These are phyloP conservation scores for Pseudomyrmex concolor DNA, from an alignment of 1,140 invertebrate genomes.

Conservation along the genomic window DNA sequence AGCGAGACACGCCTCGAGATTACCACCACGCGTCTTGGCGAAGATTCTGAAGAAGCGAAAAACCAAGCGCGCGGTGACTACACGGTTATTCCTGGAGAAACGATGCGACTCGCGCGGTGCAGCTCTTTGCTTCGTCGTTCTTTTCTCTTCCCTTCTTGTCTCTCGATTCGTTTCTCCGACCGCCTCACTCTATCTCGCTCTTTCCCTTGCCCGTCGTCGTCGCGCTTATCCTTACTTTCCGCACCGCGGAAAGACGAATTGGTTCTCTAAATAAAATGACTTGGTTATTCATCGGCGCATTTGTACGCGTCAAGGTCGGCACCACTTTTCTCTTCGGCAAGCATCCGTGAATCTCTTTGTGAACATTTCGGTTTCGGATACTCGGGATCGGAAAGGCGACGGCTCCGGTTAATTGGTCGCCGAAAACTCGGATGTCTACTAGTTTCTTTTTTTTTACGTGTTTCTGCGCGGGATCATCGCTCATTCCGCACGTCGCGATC, in stretches of 20 bases:
- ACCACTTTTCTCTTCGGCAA: slow-evolving; percentile 67
- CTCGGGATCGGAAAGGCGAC: slow-evolving; percentile 14
- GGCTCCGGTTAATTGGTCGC: slow-evolving; percentile 69
- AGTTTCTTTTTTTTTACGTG: slow-evolving; percentile 51
- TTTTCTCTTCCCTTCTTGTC: slow-evolving; percentile 37
- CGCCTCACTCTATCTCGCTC: not conserved
- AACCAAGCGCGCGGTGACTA: slow-evolving; percentile 68
- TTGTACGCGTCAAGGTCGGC: slow-evolving; percentile 82
- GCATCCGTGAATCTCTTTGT: slow-evolving; percentile 67
- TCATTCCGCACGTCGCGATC: slow-evolving; percentile 58
- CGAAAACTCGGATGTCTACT: slow-evolving; percentile 52
- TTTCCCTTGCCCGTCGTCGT: slow-evolving; percentile 35
- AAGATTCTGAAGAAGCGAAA: slow-evolving; percentile 68
- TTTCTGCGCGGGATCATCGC: slow-evolving; percentile 34
- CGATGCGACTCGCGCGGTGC: slow-evolving; percentile 54
- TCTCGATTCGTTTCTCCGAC: slow-evolving; percentile 14
- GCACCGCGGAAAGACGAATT: slow-evolving; percentile 81
- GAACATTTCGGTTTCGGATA: slow-evolving; percentile 18
- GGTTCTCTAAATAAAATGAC: slow-evolving; percentile 85
- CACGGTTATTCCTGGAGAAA: slow-evolving; percentile 80
- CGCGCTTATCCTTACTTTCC: slow-evolving; percentile 52
- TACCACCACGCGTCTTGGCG: slow-evolving; percentile 48
- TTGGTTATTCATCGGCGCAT: slow-evolving; percentile 85
- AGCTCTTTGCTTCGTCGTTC: slow-evolving; percentile 45
- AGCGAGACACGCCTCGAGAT: slow-evolving; percentile 58